Base-by-base conservation (phyloP, 2,113 vertebrate genomes). In the Addax nasomaculatus region DNA sequence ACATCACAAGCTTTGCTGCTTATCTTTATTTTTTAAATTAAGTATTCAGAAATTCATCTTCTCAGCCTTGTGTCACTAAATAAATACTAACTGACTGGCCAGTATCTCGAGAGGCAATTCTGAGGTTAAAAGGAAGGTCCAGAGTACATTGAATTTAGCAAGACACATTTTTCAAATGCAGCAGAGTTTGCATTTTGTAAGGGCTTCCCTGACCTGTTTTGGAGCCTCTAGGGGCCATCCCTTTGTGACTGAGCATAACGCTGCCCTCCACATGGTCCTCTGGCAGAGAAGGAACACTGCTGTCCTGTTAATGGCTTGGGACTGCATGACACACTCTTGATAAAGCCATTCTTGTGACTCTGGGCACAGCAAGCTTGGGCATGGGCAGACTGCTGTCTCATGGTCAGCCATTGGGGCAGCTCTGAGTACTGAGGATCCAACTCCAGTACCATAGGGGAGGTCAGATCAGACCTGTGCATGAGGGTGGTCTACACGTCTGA, bases 341-440 rank as follows among this genome's bases (percentile, higher is more conserved):
- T 27, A 6, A 45, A 1, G 3, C 83, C 36, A 3, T 79, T 30
- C 81, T 3, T 16, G 45, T 19, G 83, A 57, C 51, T 64, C 79
- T 49, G 87, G 57, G 67, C 94, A 21, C 43, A 3, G 36, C 0
- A 2, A 47, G 29, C 55, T 83, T 5, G 10, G 23, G 70, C 30
- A 0, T 3, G 19, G 29, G 64, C 39, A 33, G 39, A 53, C 30
- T 16, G 12, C 91, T 67, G 23, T 43, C 43, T 39, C 1, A 6
- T 88, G 78, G 53, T 97, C 96, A 93, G 93, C 93, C 86, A 58
- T 93, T 85, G 96, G 43, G 89, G 88, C 78, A 55, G 89, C 88
- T 95, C 67, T 96, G 95, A 96, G 97, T 98, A 97, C 83, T 95
- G 83, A 95, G 97, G 98, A 97, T 96, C 85, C 95, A 87, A 78